phyloP scores from a whole-genome alignment of 2,113 vertebrate species.

The Nothobranchius furzeri region DNA sequence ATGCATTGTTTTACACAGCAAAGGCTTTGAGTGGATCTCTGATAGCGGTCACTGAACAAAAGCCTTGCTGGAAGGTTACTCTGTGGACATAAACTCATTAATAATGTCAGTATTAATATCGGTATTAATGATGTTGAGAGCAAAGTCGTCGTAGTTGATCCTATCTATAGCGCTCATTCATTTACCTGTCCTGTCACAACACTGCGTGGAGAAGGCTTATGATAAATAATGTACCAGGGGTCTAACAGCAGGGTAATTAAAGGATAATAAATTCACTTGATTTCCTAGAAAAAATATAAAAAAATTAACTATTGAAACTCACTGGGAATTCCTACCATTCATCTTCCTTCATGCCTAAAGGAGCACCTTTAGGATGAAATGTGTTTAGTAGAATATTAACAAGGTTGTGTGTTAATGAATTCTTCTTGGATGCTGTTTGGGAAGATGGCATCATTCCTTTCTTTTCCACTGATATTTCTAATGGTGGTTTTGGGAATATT shows the following conservation, averaged over 20 bases:
- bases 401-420: no score
- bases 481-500: no score
- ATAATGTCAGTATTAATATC: no score
- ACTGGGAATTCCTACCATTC: slow-evolving; percentile 53
- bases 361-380: not conserved
- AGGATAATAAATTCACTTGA: slow-evolving; percentile 82
- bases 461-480: no score
- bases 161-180: slow-evolving; percentile 65
- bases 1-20: slow-evolving; percentile 7
- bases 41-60: slow-evolving; percentile 49
- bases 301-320: slow-evolving; percentile 28
- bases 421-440: no score
- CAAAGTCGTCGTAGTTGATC: slow-evolving; percentile 54
- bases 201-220: slow-evolving; percentile 63
- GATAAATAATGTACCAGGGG: slow-evolving; percentile 78
- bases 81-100: slow-evolving; percentile 36
- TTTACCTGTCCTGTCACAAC: slow-evolving; percentile 75
- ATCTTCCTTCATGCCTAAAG: slow-evolving; percentile 39
- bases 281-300: slow-evolving; percentile 53
- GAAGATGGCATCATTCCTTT: no score
- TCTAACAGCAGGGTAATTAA: slow-evolving; percentile 82
- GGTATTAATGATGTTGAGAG: slow-evolving; percentile 68
- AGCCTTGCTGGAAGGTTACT: slow-evolving; percentile 72
- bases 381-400: no score
- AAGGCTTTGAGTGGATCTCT: not conserved